Conservation (phyloP, 2,888 invertebrate species). For the Limnephilus rhombicus region DNA sequence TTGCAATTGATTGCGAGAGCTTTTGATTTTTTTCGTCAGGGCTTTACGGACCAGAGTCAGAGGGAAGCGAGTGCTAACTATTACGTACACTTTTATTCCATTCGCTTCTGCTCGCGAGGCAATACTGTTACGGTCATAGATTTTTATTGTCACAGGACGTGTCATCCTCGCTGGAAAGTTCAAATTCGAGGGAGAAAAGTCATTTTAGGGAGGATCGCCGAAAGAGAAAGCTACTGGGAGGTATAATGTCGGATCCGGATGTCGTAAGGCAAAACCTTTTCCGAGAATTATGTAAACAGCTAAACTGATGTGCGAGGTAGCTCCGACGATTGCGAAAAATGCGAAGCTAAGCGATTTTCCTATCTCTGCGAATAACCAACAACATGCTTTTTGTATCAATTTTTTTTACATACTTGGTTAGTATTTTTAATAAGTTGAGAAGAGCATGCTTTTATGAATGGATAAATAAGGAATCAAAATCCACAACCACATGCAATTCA, state of each 20-base stretch:
- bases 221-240: slow-evolving; percentile 39
- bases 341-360: neutral
- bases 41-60: slow-evolving; percentile 28
- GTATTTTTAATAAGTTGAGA: neutral
- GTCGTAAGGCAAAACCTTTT: slow-evolving; percentile 32
- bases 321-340: neutral
- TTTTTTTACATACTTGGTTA: neutral
- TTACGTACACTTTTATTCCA: slow-evolving; percentile 53
- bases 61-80: slow-evolving; percentile 56
- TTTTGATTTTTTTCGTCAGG: slow-evolving; percentile 49
- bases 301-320: neutral
- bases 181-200: slow-evolving; percentile 18
- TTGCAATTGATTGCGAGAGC: slow-evolving; percentile 52
- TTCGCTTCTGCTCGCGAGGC: slow-evolving; percentile 51
- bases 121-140: slow-evolving; percentile 65
- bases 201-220: neutral
- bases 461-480: neutral
- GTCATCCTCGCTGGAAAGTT: slow-evolving; percentile 40
- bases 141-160: slow-evolving; percentile 63
- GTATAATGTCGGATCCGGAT: slow-evolving; percentile 43
- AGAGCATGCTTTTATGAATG: neutral
- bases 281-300: slow-evolving; percentile 46
- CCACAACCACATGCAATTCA: neutral
- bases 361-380: neutral
- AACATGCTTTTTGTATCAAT: neutral